These are phyloP conservation scores for Rhabdornis inornatus DNA, from an alignment of 2,113 vertebrate species.

Conservation along the genomic window DNA sequence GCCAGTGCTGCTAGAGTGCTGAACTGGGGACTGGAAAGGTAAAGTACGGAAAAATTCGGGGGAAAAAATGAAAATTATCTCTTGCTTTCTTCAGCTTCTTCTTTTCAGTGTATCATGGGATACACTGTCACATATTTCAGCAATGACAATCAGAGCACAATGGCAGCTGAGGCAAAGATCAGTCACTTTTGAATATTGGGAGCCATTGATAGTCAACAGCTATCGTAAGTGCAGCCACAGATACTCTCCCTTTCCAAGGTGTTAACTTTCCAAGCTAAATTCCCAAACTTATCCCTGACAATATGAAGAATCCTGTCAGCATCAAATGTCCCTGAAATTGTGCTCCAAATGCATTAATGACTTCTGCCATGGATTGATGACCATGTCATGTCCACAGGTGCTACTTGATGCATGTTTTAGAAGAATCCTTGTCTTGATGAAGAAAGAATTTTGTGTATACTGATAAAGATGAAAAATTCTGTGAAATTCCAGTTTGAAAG, in stretches of 20 bases:
- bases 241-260: neutral
- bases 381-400: neutral
- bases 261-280: neutral
- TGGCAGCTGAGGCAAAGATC: neutral
- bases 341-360: neutral
- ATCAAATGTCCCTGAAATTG: neutral
- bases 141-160: neutral
- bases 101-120: neutral
- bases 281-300: neutral
- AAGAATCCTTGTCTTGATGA: neutral
- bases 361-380: neutral
- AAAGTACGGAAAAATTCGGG: neutral
- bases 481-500: neutral
- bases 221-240: neutral
- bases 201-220: neutral
- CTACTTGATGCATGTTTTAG: neutral
- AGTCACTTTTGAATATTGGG: neutral
- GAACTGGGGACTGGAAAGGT: neutral
- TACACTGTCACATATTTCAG: fast-evolving
- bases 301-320: neutral
- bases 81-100: neutral
- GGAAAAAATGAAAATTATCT: neutral
- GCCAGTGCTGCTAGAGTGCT: neutral
- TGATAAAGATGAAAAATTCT: neutral
- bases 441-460: neutral